phyloP scores from a whole-genome alignment of 2,888 invertebrate species.

The Rhamnusium bicolor region DNA sequence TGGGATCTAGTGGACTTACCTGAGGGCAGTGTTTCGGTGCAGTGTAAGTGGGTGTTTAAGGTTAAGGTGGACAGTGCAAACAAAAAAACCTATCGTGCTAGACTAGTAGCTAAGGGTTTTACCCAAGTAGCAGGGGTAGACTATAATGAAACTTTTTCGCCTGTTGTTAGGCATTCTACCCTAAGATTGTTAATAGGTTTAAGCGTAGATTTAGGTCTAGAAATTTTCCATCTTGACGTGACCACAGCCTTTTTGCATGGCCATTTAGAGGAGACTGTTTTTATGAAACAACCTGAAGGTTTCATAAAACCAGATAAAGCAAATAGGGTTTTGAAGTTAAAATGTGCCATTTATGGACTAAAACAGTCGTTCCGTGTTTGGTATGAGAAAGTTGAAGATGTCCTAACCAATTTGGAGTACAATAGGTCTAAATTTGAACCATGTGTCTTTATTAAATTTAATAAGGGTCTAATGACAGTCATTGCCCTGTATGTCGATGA shows the following conservation, averaged over 20 bases:
- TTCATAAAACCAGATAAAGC: too few species aligned
- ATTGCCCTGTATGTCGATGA: slow-evolving; percentile 25
- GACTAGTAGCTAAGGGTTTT: slow-evolving; percentile 52
- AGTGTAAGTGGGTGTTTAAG: slow-evolving; percentile 59
- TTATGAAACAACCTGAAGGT: too few species aligned
- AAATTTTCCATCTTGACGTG: too few species aligned
- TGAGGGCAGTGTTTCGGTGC: slow-evolving; percentile 43
- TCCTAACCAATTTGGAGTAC: neutral
- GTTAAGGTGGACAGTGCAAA: slow-evolving; percentile 51
- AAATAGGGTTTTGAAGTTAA: too few species aligned
- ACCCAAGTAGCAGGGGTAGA: slow-evolving; percentile 45
- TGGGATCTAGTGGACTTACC: neutral
- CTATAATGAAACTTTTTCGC: too few species aligned
- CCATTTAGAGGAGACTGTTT: too few species aligned
- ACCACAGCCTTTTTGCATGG: too few species aligned
- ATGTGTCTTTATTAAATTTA: slow-evolving; percentile 1
- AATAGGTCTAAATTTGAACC: slow-evolving; percentile 3
- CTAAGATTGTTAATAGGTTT: too few species aligned
- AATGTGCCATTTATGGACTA: too few species aligned
- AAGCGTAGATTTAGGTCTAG: too few species aligned
- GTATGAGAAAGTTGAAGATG: slow-evolving; percentile 13
- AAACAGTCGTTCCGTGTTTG: slow-evolving; percentile 10
- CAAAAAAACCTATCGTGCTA: slow-evolving; percentile 45
- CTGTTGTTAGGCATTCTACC: too few species aligned
- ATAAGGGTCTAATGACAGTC: neutral